These are phyloP conservation scores for Heliconius nattereri DNA, from an alignment of 1,140 invertebrate species.

Conservation along the genomic window DNA sequence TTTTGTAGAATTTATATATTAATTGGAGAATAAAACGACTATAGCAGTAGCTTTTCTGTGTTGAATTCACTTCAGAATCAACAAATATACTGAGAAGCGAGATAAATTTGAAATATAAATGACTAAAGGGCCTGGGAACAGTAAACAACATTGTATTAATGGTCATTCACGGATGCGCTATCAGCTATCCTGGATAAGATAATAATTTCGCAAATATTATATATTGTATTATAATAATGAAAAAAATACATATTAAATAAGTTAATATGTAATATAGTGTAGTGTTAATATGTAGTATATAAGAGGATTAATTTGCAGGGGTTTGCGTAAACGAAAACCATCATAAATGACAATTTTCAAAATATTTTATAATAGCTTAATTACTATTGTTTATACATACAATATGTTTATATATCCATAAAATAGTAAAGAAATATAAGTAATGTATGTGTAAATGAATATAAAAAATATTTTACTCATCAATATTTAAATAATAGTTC, in stretches of 20 bases:
- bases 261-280: too few species aligned
- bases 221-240: neutral
- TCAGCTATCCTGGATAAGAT: conserved; percentile 36
- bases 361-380: too few species aligned
- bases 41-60: neutral
- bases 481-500: too few species aligned
- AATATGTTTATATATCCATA: too few species aligned
- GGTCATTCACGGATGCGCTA: conserved; percentile 37
- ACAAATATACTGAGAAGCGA: conserved; percentile 24
- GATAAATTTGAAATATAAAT: conserved; percentile 35
- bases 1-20: neutral
- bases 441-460: too few species aligned
- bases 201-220: conserved; percentile 24
- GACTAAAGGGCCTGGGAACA: conserved; percentile 41
- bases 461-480: too few species aligned
- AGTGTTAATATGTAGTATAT: too few species aligned
- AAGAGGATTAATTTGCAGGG: too few species aligned
- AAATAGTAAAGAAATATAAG: too few species aligned
- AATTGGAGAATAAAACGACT: neutral
- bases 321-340: too few species aligned
- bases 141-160: conserved; percentile 36
- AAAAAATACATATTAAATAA: neutral
- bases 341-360: too few species aligned
- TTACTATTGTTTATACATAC: too few species aligned
- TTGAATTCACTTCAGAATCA: neutral